Evolutionary conservation across 1,140 invertebrate species (phyloP).

Genomic region (Holotrichia oblita): DNA sequence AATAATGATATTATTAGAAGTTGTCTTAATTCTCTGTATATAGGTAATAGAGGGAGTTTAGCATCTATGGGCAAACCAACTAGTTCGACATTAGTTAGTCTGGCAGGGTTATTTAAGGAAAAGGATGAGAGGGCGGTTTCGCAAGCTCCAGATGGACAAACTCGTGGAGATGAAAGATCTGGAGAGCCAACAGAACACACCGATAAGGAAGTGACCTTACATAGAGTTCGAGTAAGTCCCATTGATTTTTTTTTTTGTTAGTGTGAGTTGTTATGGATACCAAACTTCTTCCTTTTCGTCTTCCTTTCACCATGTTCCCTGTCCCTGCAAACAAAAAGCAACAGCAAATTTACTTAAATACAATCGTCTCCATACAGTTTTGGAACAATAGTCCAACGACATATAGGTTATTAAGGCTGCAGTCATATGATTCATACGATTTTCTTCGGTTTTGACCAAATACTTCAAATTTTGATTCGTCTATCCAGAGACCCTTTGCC

Average conservation of each 20-base stretch:
- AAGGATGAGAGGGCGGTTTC: conserved; percentile 56
- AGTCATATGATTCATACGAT: no score
- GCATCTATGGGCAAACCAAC: conserved; percentile 84
- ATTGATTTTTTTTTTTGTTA: conserved; percentile 16
- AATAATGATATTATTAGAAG: not conserved
- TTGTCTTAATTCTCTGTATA: not conserved
- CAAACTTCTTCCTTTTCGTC: no score
- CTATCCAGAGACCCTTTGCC: no score
- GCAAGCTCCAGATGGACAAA: conserved; percentile 53
- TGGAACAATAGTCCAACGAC: no score
- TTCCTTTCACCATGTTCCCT: no score
- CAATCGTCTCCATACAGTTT: no score
- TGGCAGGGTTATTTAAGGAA: conserved; percentile 76
- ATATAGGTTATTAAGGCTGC: no score
- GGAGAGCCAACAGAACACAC: conserved; percentile 47
- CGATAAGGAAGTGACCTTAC: conserved; percentile 67
- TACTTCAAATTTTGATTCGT: no score
- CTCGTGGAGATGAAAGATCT: conserved; percentile 49
- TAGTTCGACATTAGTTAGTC: conserved; percentile 80
- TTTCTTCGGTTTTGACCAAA: no score
- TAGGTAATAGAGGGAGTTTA: conserved; percentile 79
- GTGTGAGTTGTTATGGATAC: no score
- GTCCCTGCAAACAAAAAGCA: no score
- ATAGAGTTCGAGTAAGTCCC: conserved; percentile 68
- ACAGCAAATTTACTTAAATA: no score